Percentiles rank a stretch among this genome's conserved stretches.
Conservation (phyloP, 2,113 vertebrate species). For the Triplophysa rosa region DNA sequence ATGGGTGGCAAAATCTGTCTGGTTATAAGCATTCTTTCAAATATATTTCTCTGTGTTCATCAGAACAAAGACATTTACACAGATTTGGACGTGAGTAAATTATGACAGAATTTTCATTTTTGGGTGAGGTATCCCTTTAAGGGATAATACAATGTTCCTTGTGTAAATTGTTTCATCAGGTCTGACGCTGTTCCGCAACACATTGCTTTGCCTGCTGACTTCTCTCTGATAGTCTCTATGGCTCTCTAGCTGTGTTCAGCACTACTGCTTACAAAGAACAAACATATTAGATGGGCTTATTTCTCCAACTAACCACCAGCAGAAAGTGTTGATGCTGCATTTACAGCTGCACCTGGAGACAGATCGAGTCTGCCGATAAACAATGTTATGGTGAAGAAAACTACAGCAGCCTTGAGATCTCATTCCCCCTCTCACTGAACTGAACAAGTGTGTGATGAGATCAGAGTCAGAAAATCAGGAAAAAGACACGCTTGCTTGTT, state of each 20-base stretch:
- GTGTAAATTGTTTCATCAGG: not conserved
- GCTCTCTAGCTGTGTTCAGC: constrained; percentile 40
- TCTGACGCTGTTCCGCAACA: not conserved
- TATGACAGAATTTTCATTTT: too few species aligned
- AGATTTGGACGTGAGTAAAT: too few species aligned
- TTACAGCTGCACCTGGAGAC: constrained; percentile 26
- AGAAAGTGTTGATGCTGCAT: constrained; percentile 37
- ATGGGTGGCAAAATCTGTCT: too few species aligned
- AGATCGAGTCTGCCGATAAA: constrained; percentile 40
- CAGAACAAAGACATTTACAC: too few species aligned
- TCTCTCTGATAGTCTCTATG: constrained; percentile 43
- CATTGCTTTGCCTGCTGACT: not conserved
- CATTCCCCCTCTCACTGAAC: not conserved
- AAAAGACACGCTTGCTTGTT: constrained; percentile 14
- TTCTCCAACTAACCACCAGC: constrained; percentile 18
- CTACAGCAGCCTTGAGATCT: constrained; percentile 44
- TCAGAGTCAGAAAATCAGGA: constrained; percentile 1
- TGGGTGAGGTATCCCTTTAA: too few species aligned
- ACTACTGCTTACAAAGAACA: constrained; percentile 21
- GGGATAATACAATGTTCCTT: too few species aligned
- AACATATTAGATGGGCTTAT: constrained; percentile 43
- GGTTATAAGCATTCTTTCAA: too few species aligned
- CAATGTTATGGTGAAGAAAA: constrained; percentile 38
- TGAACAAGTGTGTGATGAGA: not conserved
- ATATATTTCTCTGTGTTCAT: too few species aligned